These are phyloP conservation scores for Daphoenositta chrysoptera DNA, from an alignment of 2,113 vertebrate genomes.

Conservation along the genomic window DNA sequence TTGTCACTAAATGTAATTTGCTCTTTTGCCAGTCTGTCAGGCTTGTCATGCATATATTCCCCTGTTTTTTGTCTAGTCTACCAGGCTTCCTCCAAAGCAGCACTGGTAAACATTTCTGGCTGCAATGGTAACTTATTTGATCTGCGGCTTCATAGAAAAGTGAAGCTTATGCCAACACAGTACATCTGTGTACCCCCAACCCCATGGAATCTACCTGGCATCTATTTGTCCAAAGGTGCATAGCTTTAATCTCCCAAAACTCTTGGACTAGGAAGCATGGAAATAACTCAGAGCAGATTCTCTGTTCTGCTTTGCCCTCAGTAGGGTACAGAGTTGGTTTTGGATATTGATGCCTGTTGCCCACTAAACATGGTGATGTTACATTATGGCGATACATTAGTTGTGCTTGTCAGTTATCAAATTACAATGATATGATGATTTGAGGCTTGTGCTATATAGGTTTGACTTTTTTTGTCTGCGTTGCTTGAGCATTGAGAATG, in stretches of 20 bases:
- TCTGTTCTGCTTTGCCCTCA: not conserved
- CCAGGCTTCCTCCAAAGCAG: not conserved
- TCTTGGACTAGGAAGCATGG: not conserved
- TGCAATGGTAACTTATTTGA: not conserved
- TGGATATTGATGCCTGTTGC: not conserved
- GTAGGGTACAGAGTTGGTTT: not conserved
- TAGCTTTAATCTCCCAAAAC: not conserved
- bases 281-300: not conserved
- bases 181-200: fast-evolving
- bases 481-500: not conserved
- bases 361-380: not conserved
- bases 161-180: not conserved
- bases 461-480: not conserved
- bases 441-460: not conserved
- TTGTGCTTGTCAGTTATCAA: not conserved
- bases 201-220: not conserved
- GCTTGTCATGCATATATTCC: not conserved
- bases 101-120: not conserved
- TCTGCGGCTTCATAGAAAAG: not conserved
- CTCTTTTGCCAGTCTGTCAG: not conserved
- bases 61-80: not conserved
- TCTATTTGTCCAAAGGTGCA: not conserved
- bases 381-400: fast-evolving
- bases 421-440: not conserved
- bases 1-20: not conserved